Percentiles rank a stretch among this genome's conserved stretches.
These are phyloP conservation scores for Halichoerus grypus DNA, from an alignment of 2,113 vertebrate species.

Conservation along the genomic window DNA sequence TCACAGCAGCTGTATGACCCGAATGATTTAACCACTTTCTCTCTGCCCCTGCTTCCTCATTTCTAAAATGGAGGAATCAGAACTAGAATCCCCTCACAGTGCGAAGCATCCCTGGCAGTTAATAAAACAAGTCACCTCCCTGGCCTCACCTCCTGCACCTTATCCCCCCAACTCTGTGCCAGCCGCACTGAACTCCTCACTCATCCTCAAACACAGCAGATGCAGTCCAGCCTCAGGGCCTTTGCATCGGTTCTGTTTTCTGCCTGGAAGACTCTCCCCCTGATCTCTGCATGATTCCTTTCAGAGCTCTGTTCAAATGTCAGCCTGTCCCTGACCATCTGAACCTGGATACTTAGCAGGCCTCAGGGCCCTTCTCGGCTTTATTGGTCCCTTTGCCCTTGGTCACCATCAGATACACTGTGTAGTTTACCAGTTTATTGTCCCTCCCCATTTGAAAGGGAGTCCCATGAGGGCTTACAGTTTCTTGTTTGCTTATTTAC, in stretches of 20 bases:
- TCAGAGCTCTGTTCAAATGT: slow-evolving; percentile 34
- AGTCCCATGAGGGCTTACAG: neutral
- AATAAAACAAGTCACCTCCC: slow-evolving; percentile 30
- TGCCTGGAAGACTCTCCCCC: neutral
- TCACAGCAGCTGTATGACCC: slow-evolving; percentile 31
- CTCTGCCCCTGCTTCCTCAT: neutral
- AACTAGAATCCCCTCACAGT: slow-evolving; percentile 15
- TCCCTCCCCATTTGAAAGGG: slow-evolving; percentile 2
- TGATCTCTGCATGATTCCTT: neutral
- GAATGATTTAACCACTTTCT: slow-evolving; percentile 49
- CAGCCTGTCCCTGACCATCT: slow-evolving; percentile 43
- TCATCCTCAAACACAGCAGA: neutral
- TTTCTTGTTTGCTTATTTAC: slow-evolving; percentile 48
- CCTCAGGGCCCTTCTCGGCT: neutral
- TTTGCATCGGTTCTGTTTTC: slow-evolving; percentile 42
- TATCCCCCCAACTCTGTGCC: neutral
- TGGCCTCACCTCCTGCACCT: neutral
- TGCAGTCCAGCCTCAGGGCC: neutral
- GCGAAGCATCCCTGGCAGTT: slow-evolving; percentile 52
- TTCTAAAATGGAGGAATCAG: slow-evolving; percentile 15
- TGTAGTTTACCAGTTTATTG: neutral
- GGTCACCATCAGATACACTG: neutral
- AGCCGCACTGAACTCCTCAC: neutral
- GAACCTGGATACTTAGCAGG: neutral
- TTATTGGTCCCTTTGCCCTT: slow-evolving; percentile 46